Evolutionary conservation across 2,113 vertebrate species (phyloP).

Genomic region (Lepisosteus osseus): DNA sequence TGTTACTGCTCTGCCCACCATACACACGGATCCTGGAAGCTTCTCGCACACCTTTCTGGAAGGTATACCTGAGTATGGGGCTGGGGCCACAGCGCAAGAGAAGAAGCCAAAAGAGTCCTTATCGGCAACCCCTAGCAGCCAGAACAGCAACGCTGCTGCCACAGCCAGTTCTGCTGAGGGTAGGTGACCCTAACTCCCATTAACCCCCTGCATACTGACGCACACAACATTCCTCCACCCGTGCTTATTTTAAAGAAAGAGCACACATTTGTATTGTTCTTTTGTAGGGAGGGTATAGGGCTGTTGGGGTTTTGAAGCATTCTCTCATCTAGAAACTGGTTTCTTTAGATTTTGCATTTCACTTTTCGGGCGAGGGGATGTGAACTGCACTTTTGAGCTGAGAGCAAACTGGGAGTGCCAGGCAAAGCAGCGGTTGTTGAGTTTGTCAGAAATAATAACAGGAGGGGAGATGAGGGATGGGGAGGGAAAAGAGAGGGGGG

Average conservation of each 20-base stretch:
- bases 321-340: too few relatives aligned
- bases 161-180: constrained; percentile 46
- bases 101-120: constrained; percentile 49
- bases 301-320: not conserved
- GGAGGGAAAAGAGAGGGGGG: not conserved
- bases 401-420: not conserved
- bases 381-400: not conserved
- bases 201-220: not conserved
- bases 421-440: constrained; percentile 11
- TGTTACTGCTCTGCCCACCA: constrained; percentile 41
- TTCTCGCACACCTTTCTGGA: constrained; percentile 58
- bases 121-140: constrained; percentile 49
- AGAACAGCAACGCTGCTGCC: constrained; percentile 12
- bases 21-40: constrained; percentile 39
- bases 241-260: too few relatives aligned
- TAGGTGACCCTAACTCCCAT: constrained; percentile 47
- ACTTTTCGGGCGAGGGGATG: not conserved
- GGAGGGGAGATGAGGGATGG: constrained; percentile 9
- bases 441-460: too few relatives aligned
- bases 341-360: not conserved
- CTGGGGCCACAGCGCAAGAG: constrained; percentile 38
- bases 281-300: not conserved
- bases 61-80: constrained; percentile 49
- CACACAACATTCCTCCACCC: too few relatives aligned
- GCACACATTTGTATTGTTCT: too few relatives aligned